A percentile compares a stretch with the other conserved stretches of the same genome.
Evolutionary conservation across 2,888 invertebrate genomes (phyloP).

Genomic region (Pardosa pseudoannulata): DNA sequence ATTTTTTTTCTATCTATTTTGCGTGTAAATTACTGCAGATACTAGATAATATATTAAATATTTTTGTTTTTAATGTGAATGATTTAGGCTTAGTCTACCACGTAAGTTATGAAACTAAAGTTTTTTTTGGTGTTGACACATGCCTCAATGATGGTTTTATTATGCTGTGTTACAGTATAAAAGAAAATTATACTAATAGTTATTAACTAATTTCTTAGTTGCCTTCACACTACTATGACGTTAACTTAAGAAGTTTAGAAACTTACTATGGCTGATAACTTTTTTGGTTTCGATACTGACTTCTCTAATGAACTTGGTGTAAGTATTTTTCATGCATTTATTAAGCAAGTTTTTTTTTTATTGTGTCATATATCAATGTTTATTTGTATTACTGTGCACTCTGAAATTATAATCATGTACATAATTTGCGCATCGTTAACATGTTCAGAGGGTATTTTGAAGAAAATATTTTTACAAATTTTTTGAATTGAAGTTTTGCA

Average conservation of each 20-base stretch:
- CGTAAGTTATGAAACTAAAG: neutral
- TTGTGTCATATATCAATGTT: too few relatives aligned
- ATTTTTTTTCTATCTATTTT: neutral
- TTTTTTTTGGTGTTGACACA: neutral
- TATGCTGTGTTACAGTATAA: neutral
- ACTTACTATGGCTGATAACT: conserved; percentile 51
- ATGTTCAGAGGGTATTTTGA: too few relatives aligned
- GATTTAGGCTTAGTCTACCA: conserved; percentile 1
- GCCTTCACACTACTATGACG: neutral
- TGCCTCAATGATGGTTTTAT: neutral
- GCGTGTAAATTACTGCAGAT: neutral
- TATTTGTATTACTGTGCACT: too few relatives aligned
- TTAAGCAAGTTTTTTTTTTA: too few relatives aligned
- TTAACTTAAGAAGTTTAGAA: neutral
- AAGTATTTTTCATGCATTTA: conserved; percentile 15
- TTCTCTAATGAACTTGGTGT: conserved; percentile 31
- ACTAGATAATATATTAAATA: neutral
- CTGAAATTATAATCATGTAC: too few relatives aligned
- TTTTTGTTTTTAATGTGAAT: neutral
- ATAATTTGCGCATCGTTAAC: too few relatives aligned
- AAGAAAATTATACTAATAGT: neutral
- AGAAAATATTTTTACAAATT: too few relatives aligned
- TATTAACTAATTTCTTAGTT: neutral
- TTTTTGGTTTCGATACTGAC: conserved; percentile 59
- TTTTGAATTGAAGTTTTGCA: too few relatives aligned